These are phyloP conservation scores for Aphaenogaster ashmeadi DNA, from an alignment of 1,140 invertebrate genomes.

Conservation along the genomic window DNA sequence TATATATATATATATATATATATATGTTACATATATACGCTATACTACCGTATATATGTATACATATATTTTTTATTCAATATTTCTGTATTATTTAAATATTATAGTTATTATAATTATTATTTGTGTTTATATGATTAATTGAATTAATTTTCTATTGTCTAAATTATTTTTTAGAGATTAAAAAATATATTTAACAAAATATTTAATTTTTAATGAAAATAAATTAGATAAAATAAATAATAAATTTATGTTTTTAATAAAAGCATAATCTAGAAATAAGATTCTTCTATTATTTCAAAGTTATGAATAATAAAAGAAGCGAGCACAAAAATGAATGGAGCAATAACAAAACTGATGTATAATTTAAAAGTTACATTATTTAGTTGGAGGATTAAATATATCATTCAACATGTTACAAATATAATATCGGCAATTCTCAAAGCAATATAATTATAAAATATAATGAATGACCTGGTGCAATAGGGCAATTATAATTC, in stretches of 20 bases:
- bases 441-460: slow-evolving; percentile 53
- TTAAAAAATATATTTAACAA: not conserved
- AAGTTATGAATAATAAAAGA: slow-evolving; percentile 1
- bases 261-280: not conserved
- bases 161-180: slow-evolving; percentile 3
- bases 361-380: slow-evolving; percentile 2
- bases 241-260: slow-evolving; percentile 15
- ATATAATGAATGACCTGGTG: slow-evolving; percentile 8
- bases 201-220: not conserved
- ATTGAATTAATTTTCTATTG: slow-evolving; percentile 27
- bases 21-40: too few species aligned
- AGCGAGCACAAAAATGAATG: not conserved
- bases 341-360: slow-evolving; percentile 25
- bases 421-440: slow-evolving; percentile 26
- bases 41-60: slow-evolving; percentile 6
- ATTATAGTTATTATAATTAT: slow-evolving; percentile 8
- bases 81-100: not conserved
- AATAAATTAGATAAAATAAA: not conserved
- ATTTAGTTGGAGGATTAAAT: not conserved
- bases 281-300: not conserved
- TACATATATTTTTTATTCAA: not conserved
- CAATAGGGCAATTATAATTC: not conserved
- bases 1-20: not conserved
- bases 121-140: not conserved
- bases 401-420: slow-evolving; percentile 4